Conservation (phyloP, 1,140 invertebrate species). For the Temnothorax curvispinosus region DNA sequence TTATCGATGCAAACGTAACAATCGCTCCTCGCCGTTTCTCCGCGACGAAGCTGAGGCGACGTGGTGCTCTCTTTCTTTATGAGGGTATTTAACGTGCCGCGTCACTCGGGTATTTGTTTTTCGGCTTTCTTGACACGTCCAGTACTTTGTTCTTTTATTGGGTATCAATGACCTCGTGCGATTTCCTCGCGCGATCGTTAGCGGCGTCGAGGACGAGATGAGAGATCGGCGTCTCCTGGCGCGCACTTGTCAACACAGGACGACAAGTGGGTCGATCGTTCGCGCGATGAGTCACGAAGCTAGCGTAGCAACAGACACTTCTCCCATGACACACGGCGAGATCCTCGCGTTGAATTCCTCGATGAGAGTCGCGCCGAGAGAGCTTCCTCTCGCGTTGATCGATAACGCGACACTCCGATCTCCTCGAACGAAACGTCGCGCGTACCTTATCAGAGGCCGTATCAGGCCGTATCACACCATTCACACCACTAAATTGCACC, state of each 20-base stretch:
- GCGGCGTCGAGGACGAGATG: too few relatives aligned
- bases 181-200: too few relatives aligned
- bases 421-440: slow-evolving; percentile 38
- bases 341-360: slow-evolving; percentile 27
- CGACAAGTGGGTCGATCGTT: slow-evolving; percentile 35
- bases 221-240: background rate
- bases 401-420: slow-evolving; percentile 49
- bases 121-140: too few relatives aligned
- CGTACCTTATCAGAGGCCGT: too few relatives aligned
- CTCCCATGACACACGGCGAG: background rate
- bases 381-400: slow-evolving; percentile 20
- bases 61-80: too few relatives aligned
- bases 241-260: slow-evolving; percentile 49
- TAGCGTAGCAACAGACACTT: background rate
- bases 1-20: background rate
- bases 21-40: background rate
- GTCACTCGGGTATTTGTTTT: too few relatives aligned
- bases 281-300: slow-evolving; percentile 53
- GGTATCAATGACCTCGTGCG: too few relatives aligned
- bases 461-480: background rate
- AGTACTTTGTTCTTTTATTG: too few relatives aligned
- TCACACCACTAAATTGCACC: too few relatives aligned
- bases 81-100: too few relatives aligned
- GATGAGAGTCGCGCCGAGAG: background rate
- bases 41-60: background rate